These are phyloP conservation scores for Albula glossodonta DNA, from an alignment of 2,113 vertebrate species.

Conservation along the genomic window DNA sequence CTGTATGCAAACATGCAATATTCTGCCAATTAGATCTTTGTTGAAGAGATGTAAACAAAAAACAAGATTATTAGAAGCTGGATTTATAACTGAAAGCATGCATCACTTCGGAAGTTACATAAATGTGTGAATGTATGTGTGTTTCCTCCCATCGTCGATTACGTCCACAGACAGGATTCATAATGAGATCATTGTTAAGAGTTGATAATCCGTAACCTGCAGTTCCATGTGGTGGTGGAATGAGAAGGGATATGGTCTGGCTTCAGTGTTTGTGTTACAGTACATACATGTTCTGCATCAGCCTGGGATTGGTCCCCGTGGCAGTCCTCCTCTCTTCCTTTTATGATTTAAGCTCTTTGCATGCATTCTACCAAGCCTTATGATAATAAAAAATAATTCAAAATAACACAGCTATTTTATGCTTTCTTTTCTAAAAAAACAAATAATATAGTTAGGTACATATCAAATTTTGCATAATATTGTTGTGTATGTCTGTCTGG, in stretches of 20 bases:
- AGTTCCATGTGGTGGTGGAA: background rate
- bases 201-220: background rate
- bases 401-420: background rate
- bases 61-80: background rate
- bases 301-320: background rate
- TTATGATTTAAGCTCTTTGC: background rate
- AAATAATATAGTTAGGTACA: background rate
- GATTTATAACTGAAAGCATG: background rate
- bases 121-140: background rate
- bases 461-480: background rate
- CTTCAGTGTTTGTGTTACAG: no score
- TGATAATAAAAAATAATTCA: background rate
- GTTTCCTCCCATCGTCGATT: background rate
- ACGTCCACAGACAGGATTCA: background rate
- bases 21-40: background rate
- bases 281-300: background rate
- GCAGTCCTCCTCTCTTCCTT: background rate
- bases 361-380: background rate
- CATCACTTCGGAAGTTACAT: background rate
- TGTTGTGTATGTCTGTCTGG: background rate
- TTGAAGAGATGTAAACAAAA: background rate
- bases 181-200: background rate
- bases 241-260: background rate
- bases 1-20: background rate
- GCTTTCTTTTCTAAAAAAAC: no score